Evolutionary conservation across 2,888 invertebrate species (phyloP), one percentile per base, ranked within the genome.

Genomic region (Pedicia rivosa): DNA sequence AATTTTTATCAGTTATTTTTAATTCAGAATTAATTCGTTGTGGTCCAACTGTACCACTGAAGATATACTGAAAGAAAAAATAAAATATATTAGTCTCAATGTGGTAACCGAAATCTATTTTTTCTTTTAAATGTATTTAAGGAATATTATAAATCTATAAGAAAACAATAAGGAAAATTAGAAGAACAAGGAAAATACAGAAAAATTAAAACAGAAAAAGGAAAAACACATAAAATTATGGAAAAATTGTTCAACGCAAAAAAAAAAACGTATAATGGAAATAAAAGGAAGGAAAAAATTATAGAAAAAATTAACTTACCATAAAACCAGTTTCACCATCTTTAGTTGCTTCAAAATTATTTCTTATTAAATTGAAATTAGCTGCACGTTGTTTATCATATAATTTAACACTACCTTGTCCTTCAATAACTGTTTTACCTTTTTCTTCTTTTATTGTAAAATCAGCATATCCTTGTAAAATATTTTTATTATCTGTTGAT

Each of bases 341-440:
- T 1, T 43, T 35, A 2, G 35, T 67, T 35, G 71, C 66, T 4
- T 72, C 70, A 35, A 78, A 66, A 13, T 67, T 52, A 41, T 78
- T 74, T 31, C 71, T 66, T 39, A 74, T 74, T 49, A 77, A 74
- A 47, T 80, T 81, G 61, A 84, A 83, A 54, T 72, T 78, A 1
- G 77, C 74, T 10, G 72, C 71, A 45, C 74, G 73, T 40, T 71
- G 66, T 37, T 75, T 70, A 2, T 78, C 76, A 37, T 71, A 68
- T n/a, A 78, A 65, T 48, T 74, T 76, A 12, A 83, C 63, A 27
- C 69, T 71, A 2, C 84, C 84, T 6, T 73, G 74, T 1, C 83
- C 84, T 53, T 84, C 83, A 6, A 82, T 64, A 37, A 78, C 74
- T 36, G 69, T 66, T 53, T 80, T 80, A 10, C 72, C 71, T 22